Evolutionary conservation across 2,113 vertebrate genomes (phyloP), one percentile per base, ranked within the genome.

Genomic region (Ceuthmochares aereus): DNA sequence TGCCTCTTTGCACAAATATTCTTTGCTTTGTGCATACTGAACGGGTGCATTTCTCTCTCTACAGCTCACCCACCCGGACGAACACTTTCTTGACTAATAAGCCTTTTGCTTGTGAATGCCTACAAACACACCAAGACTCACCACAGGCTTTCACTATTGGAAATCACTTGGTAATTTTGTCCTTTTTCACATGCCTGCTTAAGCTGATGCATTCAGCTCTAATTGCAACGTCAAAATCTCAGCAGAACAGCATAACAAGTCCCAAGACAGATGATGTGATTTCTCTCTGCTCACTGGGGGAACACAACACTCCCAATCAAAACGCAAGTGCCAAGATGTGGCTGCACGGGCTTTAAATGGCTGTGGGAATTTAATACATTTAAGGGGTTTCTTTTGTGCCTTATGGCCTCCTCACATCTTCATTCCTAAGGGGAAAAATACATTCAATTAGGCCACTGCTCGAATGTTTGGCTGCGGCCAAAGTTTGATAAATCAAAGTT

Each of bases 41-140:
- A 73, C 0, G 4, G 40, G n/a, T 29, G 6, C 27, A 40, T 73
- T 45, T 89, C 52, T 54, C 64, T 56, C 30, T 64, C 5, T 42
- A 9, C 4, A 80, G 47, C 59, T 86, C 34, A 83, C 36, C 37
- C 2, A 36, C 45, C 34, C 70, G 52, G 20, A 93, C 63, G 90
- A 94, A 55, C 9, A 6, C 56, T 83, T 68, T 86, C 55, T 70
- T 85, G 93, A 89, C 60, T 81, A 78, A 96, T 78, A 34, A 95
- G 64, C 23, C 64, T 55, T 80, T 91, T 47, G 56, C 76, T 68
- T 77, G 56, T 67, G 72, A 92, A 74, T 76, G 72, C 72, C 58
- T 79, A 19, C 2, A 3, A 93, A 75, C 32, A 90, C 45, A 25
- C 42, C 27, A 37, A 83, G 59, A 70, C 34, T 66, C 42, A 67